phyloP scores from a whole-genome alignment of 2,888 invertebrate genomes.

The Melinaea menophilus region DNA sequence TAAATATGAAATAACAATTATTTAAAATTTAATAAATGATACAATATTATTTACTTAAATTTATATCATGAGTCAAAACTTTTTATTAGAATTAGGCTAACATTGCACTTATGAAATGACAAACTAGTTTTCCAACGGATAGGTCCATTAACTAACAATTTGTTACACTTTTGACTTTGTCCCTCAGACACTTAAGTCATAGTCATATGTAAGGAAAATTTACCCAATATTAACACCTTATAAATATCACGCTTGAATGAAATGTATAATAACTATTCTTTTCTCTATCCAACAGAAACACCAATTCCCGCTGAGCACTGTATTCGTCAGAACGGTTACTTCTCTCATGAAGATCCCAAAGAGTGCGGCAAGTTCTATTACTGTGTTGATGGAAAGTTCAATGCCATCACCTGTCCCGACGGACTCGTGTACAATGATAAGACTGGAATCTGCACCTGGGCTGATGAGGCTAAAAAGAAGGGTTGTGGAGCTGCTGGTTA shows the following conservation, averaged over 20 bases:
- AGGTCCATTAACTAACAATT: no score
- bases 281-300: conserved; percentile 73
- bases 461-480: conserved; percentile 92
- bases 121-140: no score
- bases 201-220: no score
- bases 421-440: conserved; percentile 93
- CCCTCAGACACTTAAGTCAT: no score
- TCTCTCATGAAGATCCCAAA: conserved; percentile 86
- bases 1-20: background rate
- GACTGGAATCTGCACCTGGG: conserved; percentile 94
- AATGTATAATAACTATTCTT: background rate
- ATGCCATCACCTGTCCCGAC: conserved; percentile 92
- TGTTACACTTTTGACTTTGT: no score
- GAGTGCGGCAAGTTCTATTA: conserved; percentile 93
- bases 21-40: background rate
- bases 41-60: no score
- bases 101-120: no score
- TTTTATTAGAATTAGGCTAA: no score
- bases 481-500: conserved; percentile 89
- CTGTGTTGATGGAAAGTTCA: conserved; percentile 92
- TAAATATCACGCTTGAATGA: background rate
- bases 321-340: conserved; percentile 90
- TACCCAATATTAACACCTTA: background rate
- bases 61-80: no score
- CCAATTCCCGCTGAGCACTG: conserved; percentile 86